These are phyloP conservation scores for Tuta absoluta DNA, from an alignment of 2,888 invertebrate species.

Conservation along the genomic window DNA sequence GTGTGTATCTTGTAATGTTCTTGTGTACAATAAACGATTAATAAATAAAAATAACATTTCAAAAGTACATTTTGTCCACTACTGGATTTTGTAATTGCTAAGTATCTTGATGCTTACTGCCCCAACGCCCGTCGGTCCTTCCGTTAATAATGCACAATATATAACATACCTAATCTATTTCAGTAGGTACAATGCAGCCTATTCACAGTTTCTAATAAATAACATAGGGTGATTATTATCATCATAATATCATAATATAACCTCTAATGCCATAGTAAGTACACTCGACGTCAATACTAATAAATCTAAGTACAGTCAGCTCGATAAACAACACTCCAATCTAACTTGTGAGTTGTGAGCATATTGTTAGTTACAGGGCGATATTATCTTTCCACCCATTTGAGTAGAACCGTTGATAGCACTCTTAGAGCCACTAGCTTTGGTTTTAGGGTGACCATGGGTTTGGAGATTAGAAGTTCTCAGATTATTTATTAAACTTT, in stretches of 20 bases:
- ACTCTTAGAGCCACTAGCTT: slow-evolving; percentile 52
- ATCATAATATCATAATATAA: slow-evolving; percentile 13
- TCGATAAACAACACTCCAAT: slow-evolving; percentile 48
- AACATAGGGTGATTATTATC: slow-evolving; percentile 21
- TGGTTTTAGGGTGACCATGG: slow-evolving; percentile 42
- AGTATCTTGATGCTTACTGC: too few relatives aligned
- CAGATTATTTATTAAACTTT: too few relatives aligned
- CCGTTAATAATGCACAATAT: too few relatives aligned
- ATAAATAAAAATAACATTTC: too few relatives aligned
- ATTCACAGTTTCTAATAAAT: slow-evolving; percentile 13
- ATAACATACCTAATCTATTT: background rate
- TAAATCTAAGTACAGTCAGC: slow-evolving; percentile 54
- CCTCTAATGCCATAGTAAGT: slow-evolving; percentile 32
- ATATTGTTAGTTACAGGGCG: slow-evolving; percentile 62
- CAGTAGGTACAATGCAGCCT: background rate
- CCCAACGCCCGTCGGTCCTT: too few relatives aligned
- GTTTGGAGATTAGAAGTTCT: background rate
- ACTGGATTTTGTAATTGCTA: too few relatives aligned
- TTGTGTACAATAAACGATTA: too few relatives aligned
- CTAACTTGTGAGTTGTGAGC: slow-evolving; percentile 49
- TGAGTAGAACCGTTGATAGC: slow-evolving; percentile 62
- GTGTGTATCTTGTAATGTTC: too few relatives aligned
- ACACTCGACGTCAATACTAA: slow-evolving; percentile 52
- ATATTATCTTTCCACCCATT: slow-evolving; percentile 71
- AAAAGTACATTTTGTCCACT: too few relatives aligned